Conservation (phyloP, 2,797 vertebrate species). For the Stomatorhinus walkeri region DNA sequence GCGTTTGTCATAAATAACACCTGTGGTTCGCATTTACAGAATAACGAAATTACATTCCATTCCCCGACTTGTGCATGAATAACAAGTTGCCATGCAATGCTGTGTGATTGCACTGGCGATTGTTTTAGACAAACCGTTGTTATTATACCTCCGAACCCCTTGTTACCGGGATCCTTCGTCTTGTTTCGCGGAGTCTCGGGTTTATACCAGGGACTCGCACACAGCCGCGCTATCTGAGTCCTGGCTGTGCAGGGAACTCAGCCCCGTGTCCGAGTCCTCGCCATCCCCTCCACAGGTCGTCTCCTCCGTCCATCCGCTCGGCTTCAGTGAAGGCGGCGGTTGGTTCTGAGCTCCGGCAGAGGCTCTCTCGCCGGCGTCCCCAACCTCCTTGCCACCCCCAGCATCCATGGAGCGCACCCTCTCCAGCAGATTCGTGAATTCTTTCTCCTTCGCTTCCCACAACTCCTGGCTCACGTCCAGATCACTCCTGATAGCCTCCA, state of each 20-base stretch:
- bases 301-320: constrained; percentile 68
- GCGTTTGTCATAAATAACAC: constrained; percentile 32
- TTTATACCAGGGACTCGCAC: constrained; percentile 85
- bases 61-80: constrained; percentile 22
- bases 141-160: constrained; percentile 6
- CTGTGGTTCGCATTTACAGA: constrained; percentile 11
- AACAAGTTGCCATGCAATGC: constrained; percentile 19
- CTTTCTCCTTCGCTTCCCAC: constrained; percentile 72
- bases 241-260: constrained; percentile 98
- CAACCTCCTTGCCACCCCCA: constrained; percentile 30
- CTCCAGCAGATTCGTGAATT: constrained; percentile 73
- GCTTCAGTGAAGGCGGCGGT: constrained; percentile 35
- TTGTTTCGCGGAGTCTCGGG: neutral
- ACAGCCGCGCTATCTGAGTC: constrained; percentile 85
- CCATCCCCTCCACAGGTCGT: constrained; percentile 68
- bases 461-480: constrained; percentile 72
- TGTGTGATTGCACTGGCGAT: constrained; percentile 13
- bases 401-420: constrained; percentile 65
- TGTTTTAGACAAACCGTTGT: constrained; percentile 10
- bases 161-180: neutral
- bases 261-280: constrained; percentile 94
- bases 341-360: constrained; percentile 30
- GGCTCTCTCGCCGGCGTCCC: constrained; percentile 26
- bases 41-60: constrained; percentile 1
- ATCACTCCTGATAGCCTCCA: constrained; percentile 70